A percentile compares a stretch with the other conserved stretches of the same genome.
These are phyloP conservation scores for Triops longicaudatus DNA, from an alignment of 1,140 invertebrate species.

Conservation along the genomic window DNA sequence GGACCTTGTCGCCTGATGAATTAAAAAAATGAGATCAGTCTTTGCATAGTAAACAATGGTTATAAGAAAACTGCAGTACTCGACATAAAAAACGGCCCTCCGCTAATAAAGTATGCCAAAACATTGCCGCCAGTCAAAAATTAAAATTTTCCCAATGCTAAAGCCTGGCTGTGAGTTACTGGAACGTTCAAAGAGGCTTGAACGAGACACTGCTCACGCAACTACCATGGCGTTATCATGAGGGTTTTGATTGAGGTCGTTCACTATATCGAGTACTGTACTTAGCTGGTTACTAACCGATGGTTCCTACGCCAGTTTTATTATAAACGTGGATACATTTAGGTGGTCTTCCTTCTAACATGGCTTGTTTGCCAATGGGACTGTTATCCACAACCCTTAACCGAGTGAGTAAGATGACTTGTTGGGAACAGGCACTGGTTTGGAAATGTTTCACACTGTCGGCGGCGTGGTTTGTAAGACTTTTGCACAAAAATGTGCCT, in stretches of 20 bases:
- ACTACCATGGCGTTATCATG: not conserved
- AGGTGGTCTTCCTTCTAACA: conserved; percentile 85
- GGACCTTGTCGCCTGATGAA: conserved; percentile 68
- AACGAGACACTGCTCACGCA: too few relatives aligned
- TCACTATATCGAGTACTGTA: too few relatives aligned
- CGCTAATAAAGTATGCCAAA: too few relatives aligned
- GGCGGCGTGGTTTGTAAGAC: not conserved
- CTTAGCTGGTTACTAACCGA: too few relatives aligned
- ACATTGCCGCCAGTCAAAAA: too few relatives aligned
- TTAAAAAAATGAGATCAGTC: conserved; percentile 26
- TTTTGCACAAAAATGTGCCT: not conserved
- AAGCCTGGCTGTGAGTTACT: too few relatives aligned
- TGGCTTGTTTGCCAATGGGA: conserved; percentile 83
- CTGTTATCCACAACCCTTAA: conserved; percentile 94
- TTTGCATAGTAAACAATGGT: not conserved
- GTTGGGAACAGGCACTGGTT: not conserved
- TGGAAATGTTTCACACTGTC: conserved; percentile 19
- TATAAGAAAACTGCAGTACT: not conserved
- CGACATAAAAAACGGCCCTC: too few relatives aligned
- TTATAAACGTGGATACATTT: conserved; percentile 83
- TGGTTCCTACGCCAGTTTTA: conserved; percentile 54
- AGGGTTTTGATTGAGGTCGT: too few relatives aligned
- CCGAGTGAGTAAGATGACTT: conserved; percentile 51
- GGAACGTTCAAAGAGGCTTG: too few relatives aligned
- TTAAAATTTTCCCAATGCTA: too few relatives aligned